Base-by-base conservation (phyloP, 1,140 invertebrate genomes). In the Temnothorax nylanderi region DNA sequence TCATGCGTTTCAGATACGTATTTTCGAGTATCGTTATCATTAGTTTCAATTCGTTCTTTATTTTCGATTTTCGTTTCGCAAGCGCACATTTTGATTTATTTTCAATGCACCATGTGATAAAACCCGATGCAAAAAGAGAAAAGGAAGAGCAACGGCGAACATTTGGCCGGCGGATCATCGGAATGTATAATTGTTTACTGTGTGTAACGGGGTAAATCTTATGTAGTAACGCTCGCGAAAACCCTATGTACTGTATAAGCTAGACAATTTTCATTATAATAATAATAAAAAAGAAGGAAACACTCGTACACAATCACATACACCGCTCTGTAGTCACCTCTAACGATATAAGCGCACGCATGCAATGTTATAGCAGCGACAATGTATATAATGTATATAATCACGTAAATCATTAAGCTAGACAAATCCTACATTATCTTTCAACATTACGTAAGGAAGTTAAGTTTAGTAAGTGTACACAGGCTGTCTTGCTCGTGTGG, bases 321-420 rank as follows among this genome's bases (percentile, higher is more conserved):
- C 84, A 89, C 85, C 47, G 86, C 90, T 90, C 85, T 74, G 67
- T 90, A 92, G 89, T 92, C 89, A 91, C 87, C 74, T 90, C 51
- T 85, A 82, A 89, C 74, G 41, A 89, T 76, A 82, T 86, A 91
- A 86, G 85, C 90, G 90, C 89, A 91, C 89, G 87, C 62, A 82
- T 87, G 81, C 89, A 86, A 71, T 87, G 87, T 87, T 87, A 58
- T 88, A 91, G 87, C 77, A 89, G 87, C 85, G 87, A 88, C 75
- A 26, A 85, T 95, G 94, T 95, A 95, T 77, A 95, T 95, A 95
- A 41, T 94, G 94, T 95, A 95, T 89, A 95, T 94, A 94, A 90
- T 84, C 54, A 92, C 88, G 77, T 92, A 92, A 84, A 87, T 69
- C 80, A 80, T 92, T 92, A 92, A 92, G 91, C 41, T 92, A 91